A percentile compares a stretch with the other conserved stretches of the same genome.
These are phyloP conservation scores for Eupithecia inturbata DNA, from an alignment of 2,888 invertebrate species.

Conservation along the genomic window DNA sequence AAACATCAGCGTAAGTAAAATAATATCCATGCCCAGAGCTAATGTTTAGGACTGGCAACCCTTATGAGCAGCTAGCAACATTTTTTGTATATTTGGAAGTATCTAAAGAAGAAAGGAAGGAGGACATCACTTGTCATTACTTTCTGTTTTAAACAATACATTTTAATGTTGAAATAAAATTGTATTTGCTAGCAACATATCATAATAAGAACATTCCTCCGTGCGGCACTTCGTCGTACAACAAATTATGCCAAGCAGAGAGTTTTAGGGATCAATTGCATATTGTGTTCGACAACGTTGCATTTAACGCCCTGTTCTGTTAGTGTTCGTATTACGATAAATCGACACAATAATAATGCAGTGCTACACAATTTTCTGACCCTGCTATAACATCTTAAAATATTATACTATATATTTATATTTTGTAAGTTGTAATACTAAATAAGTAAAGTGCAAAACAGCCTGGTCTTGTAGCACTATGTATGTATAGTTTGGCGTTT, in stretches of 20 bases:
- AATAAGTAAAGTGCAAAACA: not conserved
- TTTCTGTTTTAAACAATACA: not conserved
- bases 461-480: not conserved
- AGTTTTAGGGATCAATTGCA: conserved; percentile 55
- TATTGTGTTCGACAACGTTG: conserved; percentile 31
- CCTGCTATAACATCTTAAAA: not conserved
- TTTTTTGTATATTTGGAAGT: not conserved
- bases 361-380: conserved; percentile 2
- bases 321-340: not conserved
- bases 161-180: not conserved
- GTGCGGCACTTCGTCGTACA: conserved; percentile 66
- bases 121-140: not conserved
- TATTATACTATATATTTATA: no score
- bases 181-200: conserved; percentile 63
- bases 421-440: not conserved
- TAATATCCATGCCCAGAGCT: conserved; percentile 21
- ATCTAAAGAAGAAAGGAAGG: not conserved
- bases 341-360: conserved; percentile 6
- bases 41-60: conserved; percentile 64
- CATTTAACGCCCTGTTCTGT: not conserved
- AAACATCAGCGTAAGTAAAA: not conserved
- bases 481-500: not conserved
- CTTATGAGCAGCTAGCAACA: conserved; percentile 42
- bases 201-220: conserved; percentile 43
- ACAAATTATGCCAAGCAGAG: conserved; percentile 55